Percentiles rank a stretch among this genome's conserved stretches.
phyloP scores from a whole-genome alignment of 1,140 invertebrate genomes.

The Portunus trituberculatus region DNA sequence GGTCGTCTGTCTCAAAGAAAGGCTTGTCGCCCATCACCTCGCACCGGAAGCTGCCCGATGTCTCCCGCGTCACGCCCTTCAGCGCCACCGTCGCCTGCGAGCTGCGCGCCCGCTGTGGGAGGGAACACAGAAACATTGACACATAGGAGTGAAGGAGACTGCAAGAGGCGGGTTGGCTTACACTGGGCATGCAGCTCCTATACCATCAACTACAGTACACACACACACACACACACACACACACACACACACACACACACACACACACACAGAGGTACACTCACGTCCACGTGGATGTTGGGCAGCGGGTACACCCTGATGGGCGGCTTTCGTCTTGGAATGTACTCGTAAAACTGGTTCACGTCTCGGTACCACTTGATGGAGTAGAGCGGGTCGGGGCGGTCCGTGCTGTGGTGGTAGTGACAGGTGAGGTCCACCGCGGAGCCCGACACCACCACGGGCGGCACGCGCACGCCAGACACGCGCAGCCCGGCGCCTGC shows the following conservation, averaged over 20 bases:
- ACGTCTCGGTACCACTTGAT: constrained; percentile 66
- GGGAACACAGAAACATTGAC: background rate
- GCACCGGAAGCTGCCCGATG: constrained; percentile 68
- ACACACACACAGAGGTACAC: constrained; percentile 17
- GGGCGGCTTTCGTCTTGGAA: constrained; percentile 27
- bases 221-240: too few species aligned
- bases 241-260: background rate
- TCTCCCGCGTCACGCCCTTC: constrained; percentile 52
- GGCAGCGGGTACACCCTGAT: constrained; percentile 56
- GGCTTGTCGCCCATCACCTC: constrained; percentile 70
- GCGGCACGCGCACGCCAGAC: constrained; percentile 57
- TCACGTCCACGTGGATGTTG: constrained; percentile 57
- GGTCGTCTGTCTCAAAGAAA: constrained; percentile 66
- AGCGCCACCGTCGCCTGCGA: constrained; percentile 49
- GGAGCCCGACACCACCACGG: constrained; percentile 55
- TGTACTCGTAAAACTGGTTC: constrained; percentile 68
- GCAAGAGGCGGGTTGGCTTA: background rate
- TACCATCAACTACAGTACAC: too few species aligned
- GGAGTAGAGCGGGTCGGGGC: constrained; percentile 60
- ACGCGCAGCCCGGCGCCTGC: constrained; percentile 54
- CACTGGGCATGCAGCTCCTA: background rate
- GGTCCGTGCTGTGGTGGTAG: constrained; percentile 58
- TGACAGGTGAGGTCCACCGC: constrained; percentile 55
- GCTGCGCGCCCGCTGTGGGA: constrained; percentile 24
- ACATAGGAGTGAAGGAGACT: background rate